Base-by-base conservation (phyloP, 2,888 invertebrate species). In the Junonia oenone region DNA sequence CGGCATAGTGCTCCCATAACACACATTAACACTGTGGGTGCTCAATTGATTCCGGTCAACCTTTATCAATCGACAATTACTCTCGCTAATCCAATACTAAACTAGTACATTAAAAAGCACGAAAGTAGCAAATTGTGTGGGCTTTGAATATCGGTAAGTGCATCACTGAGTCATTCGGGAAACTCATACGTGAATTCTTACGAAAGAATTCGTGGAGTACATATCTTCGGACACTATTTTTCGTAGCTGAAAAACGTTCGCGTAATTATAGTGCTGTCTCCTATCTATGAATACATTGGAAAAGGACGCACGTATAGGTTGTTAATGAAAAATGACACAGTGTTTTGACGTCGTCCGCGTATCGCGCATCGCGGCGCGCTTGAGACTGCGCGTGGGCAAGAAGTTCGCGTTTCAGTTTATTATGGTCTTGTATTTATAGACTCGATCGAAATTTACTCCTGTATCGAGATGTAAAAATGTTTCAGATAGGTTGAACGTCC, bases 1-100 rank as follows among this genome's bases (percentile, higher is more conserved):
- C 86, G 84, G 69, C 89, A 90, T 68, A 90, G 69, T 63, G 81
- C 86, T 63, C 89, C 88, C 81, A 88, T 87, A 67, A 87, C 83
- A 85, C 87, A 88, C 87, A 87, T 84, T 59, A 61, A 49, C 49
- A 47, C 54, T 45, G 51, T 52, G 13, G 49, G 43, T 55, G 51
- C 4, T 17, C 45, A n/a, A n/a, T n/a, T 46, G 35, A 57, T 49
- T 55, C 55, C 55, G 49, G 46, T 46, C 38, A 52, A 45, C 38
- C 13, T 37, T 31, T 15, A 15, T 22, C 37, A 29, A 37, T 37
- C 29, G 33, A n/a, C 14, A 54, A 26, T 50, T 15, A 9, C 45
- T 26, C 11, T 50, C n/a, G n/a, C 6, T 11, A 40, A 26, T 14
- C 26, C 48, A 31, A 38, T 37, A 45, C 15, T 13, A 29, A 11